Base-by-base conservation (phyloP, 2,888 invertebrate species). In the Papilio gigon region DNA sequence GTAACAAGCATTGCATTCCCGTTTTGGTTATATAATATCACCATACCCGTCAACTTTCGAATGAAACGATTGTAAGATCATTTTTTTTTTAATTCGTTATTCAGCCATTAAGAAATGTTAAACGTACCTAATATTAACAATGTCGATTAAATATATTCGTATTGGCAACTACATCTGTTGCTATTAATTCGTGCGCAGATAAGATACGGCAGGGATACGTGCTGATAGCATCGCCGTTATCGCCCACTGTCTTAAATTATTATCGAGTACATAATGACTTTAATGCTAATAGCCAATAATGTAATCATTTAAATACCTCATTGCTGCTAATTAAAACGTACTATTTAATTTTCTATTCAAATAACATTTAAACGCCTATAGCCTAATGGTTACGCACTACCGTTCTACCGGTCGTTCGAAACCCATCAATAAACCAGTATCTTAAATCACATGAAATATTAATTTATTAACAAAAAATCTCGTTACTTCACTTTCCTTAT, bases 131-230 rank as follows among this genome's bases (percentile, higher is more conserved):
- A 42, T 35, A 27, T 42, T n/a, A 25, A 61, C 6, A 35, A 6
- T 4, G 4, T n/a, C 17, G n/a, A 42, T 42, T 61, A 68, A 64
- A 68, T 59, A 64, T 68, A 37, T 6, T 20, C 37, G 71, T 71
- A 73, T 73, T 71, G 65, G 70, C 71, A 72, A 75, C 73, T 70
- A 72, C 76, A 80, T 80, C 74, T 72, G 69, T 65, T 74, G 71
- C 76, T 78, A 84, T 84, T 78, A 80, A 83, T 84, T 78, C 79
- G 79, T 74, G 74, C 79, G 79, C 72, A 76, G 86, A 86, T 86
- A 79, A 76, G 77, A 78, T 76, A 81, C 72, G 81, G 79, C 82
- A 79, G 79, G 81, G 80, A 80, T 76, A 70, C 65, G 65, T 67
- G 50, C 70, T 69, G 80, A 84, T 82, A 79, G 74, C 73, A 80